A percentile compares a stretch with the other conserved stretches of the same genome.
These are phyloP conservation scores for Dasypogon diadema DNA, from an alignment of 2,888 invertebrate species.

Conservation along the genomic window DNA sequence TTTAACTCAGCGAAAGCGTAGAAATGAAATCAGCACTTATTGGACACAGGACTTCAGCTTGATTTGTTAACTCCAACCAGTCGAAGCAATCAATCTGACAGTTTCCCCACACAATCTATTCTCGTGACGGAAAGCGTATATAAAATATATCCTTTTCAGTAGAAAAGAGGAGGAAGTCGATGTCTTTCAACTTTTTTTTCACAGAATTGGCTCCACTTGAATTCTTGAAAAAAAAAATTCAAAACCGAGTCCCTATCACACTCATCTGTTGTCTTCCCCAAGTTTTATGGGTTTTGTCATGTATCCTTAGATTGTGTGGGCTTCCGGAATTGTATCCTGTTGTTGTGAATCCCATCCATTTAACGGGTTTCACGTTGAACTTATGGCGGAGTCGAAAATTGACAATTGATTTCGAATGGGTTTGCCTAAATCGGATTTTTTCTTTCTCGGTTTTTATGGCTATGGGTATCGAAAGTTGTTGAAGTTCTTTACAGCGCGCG, in stretches of 20 bases:
- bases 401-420: slow-evolving; percentile 50
- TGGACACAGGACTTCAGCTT: slow-evolving; percentile 52
- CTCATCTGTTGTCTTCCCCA: slow-evolving; percentile 37
- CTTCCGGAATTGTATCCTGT: slow-evolving; percentile 49
- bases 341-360: slow-evolving; percentile 47
- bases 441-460: slow-evolving; percentile 24
- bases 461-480: slow-evolving; percentile 41
- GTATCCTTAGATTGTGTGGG: slow-evolving; percentile 49
- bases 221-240: slow-evolving; percentile 27
- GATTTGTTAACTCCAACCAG: slow-evolving; percentile 49
- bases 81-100: slow-evolving; percentile 47
- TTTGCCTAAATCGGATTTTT: slow-evolving; percentile 47
- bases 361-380: slow-evolving; percentile 46
- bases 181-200: neutral
- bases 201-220: slow-evolving; percentile 18
- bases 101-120: slow-evolving; percentile 8
- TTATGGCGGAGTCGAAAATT: slow-evolving; percentile 46
- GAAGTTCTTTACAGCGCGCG: slow-evolving; percentile 17
- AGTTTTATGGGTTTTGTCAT: slow-evolving; percentile 55
- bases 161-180: neutral
- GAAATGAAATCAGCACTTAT: slow-evolving; percentile 55
- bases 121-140: neutral
- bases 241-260: slow-evolving; percentile 34
- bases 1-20: slow-evolving; percentile 46
- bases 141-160: neutral